Conservation (phyloP, 2,113 vertebrate species). For the Oreocharis arfaki region DNA sequence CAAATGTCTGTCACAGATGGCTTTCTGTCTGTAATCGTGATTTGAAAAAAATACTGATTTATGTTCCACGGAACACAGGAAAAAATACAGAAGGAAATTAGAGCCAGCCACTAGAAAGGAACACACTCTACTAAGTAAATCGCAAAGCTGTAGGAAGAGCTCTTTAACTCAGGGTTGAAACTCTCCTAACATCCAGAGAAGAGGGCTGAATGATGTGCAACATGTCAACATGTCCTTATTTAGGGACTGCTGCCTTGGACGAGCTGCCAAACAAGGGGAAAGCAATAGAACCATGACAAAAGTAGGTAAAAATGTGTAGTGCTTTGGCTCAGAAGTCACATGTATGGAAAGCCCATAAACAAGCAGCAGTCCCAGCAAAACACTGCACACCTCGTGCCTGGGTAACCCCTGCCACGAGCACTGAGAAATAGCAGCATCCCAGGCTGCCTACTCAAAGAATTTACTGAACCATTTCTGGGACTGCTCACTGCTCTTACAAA, state of each 20-base stretch:
- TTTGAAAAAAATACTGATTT: constrained; percentile 34
- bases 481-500: background rate
- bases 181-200: background rate
- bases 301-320: background rate
- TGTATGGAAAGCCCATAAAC: background rate
- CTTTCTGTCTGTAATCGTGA: constrained; percentile 24
- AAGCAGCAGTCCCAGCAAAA: background rate
- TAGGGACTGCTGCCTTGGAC: background rate
- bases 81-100: constrained; percentile 25
- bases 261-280: background rate
- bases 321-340: background rate
- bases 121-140: background rate
- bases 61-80: background rate
- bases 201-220: constrained; percentile 13
- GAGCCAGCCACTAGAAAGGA: constrained; percentile 29
- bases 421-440: background rate
- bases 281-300: background rate
- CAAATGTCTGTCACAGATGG: constrained; percentile 50
- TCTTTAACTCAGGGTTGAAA: background rate
- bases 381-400: background rate
- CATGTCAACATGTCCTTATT: background rate
- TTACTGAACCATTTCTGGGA: background rate
- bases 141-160: background rate
- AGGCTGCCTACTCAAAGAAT: background rate
- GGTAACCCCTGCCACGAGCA: background rate